Conservation (phyloP, 1,140 invertebrate genomes). For the Drosophila sp. region DNA sequence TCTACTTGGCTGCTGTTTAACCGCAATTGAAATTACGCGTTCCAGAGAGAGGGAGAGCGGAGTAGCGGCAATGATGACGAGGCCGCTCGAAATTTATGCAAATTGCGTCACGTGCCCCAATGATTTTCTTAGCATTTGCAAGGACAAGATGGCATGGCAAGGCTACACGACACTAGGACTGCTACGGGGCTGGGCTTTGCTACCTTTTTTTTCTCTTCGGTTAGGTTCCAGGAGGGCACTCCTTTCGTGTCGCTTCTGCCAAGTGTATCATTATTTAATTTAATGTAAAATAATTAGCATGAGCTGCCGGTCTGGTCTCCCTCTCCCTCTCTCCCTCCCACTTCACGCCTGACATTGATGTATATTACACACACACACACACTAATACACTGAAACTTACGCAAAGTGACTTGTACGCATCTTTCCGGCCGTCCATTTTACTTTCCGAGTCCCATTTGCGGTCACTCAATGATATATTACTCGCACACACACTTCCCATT, state of each 20-base stretch:
- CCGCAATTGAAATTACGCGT: conserved; percentile 81
- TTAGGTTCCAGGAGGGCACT: conserved; percentile 26
- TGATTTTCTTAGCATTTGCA: conserved; percentile 72
- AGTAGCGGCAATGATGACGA: conserved; percentile 23
- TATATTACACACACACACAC: conserved; percentile 48
- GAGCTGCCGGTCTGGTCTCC: conserved; percentile 31
- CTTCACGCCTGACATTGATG: conserved; percentile 64
- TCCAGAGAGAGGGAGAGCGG: conserved; percentile 41
- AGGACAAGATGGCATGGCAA: conserved; percentile 25
- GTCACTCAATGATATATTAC: conserved; percentile 77
- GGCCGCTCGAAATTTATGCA: conserved; percentile 76
- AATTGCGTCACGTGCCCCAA: conserved; percentile 82
- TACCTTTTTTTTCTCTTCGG: conserved; percentile 38
- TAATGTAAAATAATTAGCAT: conserved; percentile 83
- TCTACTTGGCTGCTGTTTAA: conserved; percentile 80
- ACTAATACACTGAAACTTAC: conserved; percentile 6
- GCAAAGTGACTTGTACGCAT: conserved; percentile 8
- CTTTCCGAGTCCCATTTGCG: conserved; percentile 59
- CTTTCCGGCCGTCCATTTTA: conserved; percentile 19
- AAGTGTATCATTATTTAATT: conserved; percentile 83
- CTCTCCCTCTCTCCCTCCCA: background rate
- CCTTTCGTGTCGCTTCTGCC: conserved; percentile 46
- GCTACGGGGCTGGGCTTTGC: conserved; percentile 9
- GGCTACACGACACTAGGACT: background rate
- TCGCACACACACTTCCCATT: conserved; percentile 13